Base-by-base conservation (phyloP, 2,888 invertebrate species). In the Toxonevra muliebris region DNA sequence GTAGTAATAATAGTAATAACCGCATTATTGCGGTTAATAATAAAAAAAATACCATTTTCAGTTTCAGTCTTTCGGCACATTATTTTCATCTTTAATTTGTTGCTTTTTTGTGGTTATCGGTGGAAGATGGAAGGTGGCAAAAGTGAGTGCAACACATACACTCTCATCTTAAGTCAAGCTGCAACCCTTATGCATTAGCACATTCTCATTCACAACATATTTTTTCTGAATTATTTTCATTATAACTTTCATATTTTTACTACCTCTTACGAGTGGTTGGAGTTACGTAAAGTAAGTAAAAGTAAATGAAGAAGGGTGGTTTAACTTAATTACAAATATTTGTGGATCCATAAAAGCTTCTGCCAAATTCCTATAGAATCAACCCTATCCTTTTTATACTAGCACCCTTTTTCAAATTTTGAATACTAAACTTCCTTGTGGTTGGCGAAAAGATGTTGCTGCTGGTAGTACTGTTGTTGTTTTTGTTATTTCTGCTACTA, bases 21-120 rank as follows among this genome's bases (percentile, higher is more conserved):
- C 79, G 75, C 80, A 81, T 77, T 80, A 79, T 79, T 79, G 78
- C 74, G 75, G 77, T 79, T 78, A 78, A 80, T 79, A 81, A 74
- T 67, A 61, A 61, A 68, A 61, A 68, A 66, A 71, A 71, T 61
- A 70, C 77, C 75, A 79, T 79, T 79, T 79, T 76, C 76, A 41
- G 50, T 67, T 40, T 48, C n/a, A n/a, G 48, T 15, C 48, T 30
- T 30, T 30, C 8, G 48, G 10, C 1, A n/a, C 48, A 48, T 10
- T 15, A 13, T 15, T 48, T 30, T 30, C 30, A 30, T 30, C 30
- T 30, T 7, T 30, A 2, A 30, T 30, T 30, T 30, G 30, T 30
- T 30, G 30, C 7, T 30, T 30, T 30, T 30, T 30, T 30, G 30
- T 4, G 30, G n/a, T n/a, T n/a, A n/a, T 30, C 30, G 30, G 30